Evolutionary conservation across 2,113 vertebrate genomes (phyloP), one percentile per base, ranked within the genome.

Genomic region (Vombatus ursinus): DNA sequence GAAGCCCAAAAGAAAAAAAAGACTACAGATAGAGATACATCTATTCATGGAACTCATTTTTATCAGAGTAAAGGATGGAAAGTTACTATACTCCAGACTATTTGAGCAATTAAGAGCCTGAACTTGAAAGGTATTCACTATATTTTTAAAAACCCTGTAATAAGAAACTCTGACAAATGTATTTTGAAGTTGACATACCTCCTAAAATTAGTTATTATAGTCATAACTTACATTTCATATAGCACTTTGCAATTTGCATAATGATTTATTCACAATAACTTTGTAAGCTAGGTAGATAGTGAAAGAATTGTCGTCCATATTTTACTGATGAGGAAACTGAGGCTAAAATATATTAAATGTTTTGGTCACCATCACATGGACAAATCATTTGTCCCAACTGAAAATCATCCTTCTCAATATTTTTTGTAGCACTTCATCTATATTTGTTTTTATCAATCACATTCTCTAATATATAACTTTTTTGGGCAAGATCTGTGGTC

Each of bases 401-500:
- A 84, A 84, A n/a, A 3, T 77, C 1, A 37, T 37, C 57, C 57
- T 31, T 57, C 5, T 68, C 28, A 68, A 37, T 68, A 44, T 37
- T 0, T n/a, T 84, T 44, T 19, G n/a, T 44, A 84, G 2, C n/a
- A 84, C 7, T 44, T 44, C 22, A 1, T 84, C 2, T 2, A 84
- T 19, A 23, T 44, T 84, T 44, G 44, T 44, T 19, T 84, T 84
- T 44, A 22, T 44, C 37, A 22, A 23, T 84, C n/a, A 44, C n/a
- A 84, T 84, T 84, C n/a, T 84, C 44, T 16, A 77, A n/a, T 37
- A 37, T 10, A 84, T 44, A 31, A 37, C 44, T 2, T 84, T 77
- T 77, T n/a, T 44, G 0, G 0, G 5, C 0, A 8, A 9, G 16
- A 22, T 77, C 8, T 22, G 0, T 44, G 37, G 37, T 44, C 16